These are phyloP conservation scores for Dicaeum eximium DNA, from an alignment of 2,113 vertebrate species.

Conservation along the genomic window DNA sequence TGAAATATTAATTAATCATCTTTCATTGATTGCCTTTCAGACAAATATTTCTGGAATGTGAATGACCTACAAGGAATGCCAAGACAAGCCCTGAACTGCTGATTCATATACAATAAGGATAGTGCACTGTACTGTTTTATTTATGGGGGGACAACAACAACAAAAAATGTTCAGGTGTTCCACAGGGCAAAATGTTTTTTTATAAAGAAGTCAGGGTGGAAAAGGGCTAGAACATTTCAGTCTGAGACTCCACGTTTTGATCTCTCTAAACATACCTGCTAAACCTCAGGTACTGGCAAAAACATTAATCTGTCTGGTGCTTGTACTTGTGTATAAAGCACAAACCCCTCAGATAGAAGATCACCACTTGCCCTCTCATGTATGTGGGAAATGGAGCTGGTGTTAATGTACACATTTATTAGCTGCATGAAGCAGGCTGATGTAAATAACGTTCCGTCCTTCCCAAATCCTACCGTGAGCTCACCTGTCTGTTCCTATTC, in stretches of 20 bases:
- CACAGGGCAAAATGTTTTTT: not conserved
- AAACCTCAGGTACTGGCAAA: not conserved
- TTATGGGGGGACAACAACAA: not conserved
- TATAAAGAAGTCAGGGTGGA: not conserved
- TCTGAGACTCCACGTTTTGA: not conserved
- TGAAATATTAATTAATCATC: not conserved
- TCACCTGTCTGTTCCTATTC: not conserved
- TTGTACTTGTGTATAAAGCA: not conserved
- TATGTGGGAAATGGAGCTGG: not conserved
- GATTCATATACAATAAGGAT: not conserved
- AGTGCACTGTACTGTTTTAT: not conserved
- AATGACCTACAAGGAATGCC: not conserved
- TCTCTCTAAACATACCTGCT: not conserved
- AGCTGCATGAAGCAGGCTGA: not conserved
- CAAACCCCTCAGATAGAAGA: not conserved
- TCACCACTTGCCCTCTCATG: not conserved
- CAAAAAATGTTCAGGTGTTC: not conserved
- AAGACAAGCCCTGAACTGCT: not conserved
- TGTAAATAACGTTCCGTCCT: not conserved
- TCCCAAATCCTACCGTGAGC: not conserved
- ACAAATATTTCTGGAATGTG: conserved; percentile 60
- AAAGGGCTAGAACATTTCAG: not conserved
- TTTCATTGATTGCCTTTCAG: conserved; percentile 46
- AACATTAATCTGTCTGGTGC: not conserved
- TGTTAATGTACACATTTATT: not conserved